Evolutionary conservation across 2,888 invertebrate species (phyloP), one percentile per base, ranked within the genome.

Genomic region (Watsonalla cultraria): DNA sequence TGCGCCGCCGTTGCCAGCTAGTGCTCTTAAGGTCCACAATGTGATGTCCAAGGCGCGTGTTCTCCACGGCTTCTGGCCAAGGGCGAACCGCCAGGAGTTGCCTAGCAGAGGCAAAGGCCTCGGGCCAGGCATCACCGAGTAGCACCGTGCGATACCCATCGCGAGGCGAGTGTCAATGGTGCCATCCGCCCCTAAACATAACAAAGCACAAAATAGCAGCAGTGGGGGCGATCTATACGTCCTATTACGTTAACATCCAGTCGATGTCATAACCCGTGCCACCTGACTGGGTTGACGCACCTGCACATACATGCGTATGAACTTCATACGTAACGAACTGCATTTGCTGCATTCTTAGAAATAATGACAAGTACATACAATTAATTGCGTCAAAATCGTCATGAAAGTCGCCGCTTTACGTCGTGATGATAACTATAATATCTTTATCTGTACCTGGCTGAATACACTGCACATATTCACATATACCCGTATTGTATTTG

Each of bases 11-110:
- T 81, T 63, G 6, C 90, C 90, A 14, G 90, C 90, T 39, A 86
- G 60, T 9, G 82, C 82, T 87, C 92, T 66, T 74, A 91, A 65
- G 84, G 82, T 86, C 90, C 90, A 90, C 53, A 90, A 60, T 2
- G 90, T 86, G 6, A 91, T 70, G 91, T 88, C 76, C 76, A 92
- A 84, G 72, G 92, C 93, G 86, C 93, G 76, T 2, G 90, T 89
- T 48, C 72, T 72, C 90, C 90, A 90, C 1, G 87, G 90, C 55
- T 84, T 83, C 59, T 76, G 78, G 9, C 88, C 86, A 57, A 90
- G 93, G 51, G 95, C 94, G 80, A 96, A 96, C 62, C 96, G 91
- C 96, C 96, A 96, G 5, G 95, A 93, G 78, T 96, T 96, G 54
- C 96, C 96, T 51, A 96, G 85, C 49, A 96, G 54, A 0, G 96